phyloP scores from a whole-genome alignment of 1,140 invertebrate genomes.

The Scaptomyza hsui region DNA sequence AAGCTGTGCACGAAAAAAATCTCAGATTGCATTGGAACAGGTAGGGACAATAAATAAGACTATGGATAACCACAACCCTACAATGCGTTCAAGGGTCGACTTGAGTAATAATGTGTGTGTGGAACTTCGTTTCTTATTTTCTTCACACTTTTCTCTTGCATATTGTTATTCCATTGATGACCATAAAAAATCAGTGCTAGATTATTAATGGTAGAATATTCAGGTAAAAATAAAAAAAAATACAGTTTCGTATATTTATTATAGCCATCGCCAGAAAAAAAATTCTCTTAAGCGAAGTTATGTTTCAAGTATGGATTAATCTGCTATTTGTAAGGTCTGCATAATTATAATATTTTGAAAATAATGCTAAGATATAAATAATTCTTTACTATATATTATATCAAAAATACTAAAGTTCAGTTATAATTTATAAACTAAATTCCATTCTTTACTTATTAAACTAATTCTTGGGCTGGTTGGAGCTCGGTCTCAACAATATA shows the following conservation, averaged over 20 bases:
- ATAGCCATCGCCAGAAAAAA: not conserved
- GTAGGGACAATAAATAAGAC: constrained; percentile 58
- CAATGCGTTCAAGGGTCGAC: constrained; percentile 20
- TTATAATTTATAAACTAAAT: too few species aligned
- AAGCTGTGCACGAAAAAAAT: constrained; percentile 64
- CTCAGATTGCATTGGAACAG: constrained; percentile 74
- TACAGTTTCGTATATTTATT: not conserved
- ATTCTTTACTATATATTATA: too few species aligned
- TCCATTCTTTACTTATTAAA: too few species aligned
- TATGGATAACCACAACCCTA: constrained; percentile 25
- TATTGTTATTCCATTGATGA: constrained; percentile 1
- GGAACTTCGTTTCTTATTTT: constrained; percentile 7
- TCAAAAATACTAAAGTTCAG: too few species aligned
- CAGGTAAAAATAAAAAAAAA: too few species aligned
- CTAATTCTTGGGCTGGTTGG: too few species aligned
- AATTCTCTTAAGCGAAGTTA: too few species aligned
- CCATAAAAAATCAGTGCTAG: not conserved
- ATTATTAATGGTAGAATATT: not conserved
- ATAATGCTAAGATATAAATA: too few species aligned
- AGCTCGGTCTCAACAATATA: too few species aligned
- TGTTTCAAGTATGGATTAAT: too few species aligned
- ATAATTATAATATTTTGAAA: too few species aligned
- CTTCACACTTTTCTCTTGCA: not conserved
- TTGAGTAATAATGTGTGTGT: constrained; percentile 14
- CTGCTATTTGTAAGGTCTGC: too few species aligned